Evolutionary conservation across 2,888 invertebrate species (phyloP).

Genomic region (Psylliodes chrysocephalus): DNA sequence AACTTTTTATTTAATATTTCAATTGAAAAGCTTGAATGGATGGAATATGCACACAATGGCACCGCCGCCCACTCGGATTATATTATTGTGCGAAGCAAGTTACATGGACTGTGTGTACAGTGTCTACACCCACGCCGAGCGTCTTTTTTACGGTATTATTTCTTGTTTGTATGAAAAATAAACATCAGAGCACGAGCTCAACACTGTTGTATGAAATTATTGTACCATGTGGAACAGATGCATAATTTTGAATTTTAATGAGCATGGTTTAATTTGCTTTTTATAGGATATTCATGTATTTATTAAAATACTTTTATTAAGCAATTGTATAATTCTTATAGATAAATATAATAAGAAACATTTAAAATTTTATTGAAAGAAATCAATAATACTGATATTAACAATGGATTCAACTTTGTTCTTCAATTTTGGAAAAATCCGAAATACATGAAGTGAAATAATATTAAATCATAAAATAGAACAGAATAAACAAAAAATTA

Average conservation of each 20-base stretch:
- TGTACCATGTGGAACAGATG: background rate
- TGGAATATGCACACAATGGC: constrained; percentile 57
- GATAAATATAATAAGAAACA: too few relatives aligned
- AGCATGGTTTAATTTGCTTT: too few relatives aligned
- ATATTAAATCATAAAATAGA: too few relatives aligned
- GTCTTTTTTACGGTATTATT: constrained; percentile 39
- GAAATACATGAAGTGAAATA: too few relatives aligned
- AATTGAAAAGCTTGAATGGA: constrained; percentile 52
- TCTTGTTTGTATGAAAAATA: constrained; percentile 33
- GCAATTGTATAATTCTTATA: too few relatives aligned
- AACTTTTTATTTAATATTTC: constrained; percentile 53
- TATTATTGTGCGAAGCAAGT: constrained; percentile 55
- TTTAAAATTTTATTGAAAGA: too few relatives aligned
- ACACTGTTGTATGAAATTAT: constrained; percentile 1
- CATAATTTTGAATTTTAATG: background rate
- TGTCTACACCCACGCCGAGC: constrained; percentile 48
- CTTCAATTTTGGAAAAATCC: too few relatives aligned
- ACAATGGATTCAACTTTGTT: too few relatives aligned
- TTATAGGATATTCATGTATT: too few relatives aligned
- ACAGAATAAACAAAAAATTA: too few relatives aligned
- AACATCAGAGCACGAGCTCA: constrained; percentile 10
- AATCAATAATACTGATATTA: too few relatives aligned
- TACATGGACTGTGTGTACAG: constrained; percentile 46
- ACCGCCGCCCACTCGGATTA: constrained; percentile 53
- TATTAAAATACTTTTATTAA: too few relatives aligned